Evolutionary conservation across 2,888 invertebrate genomes (phyloP), one percentile per base, ranked within the genome.

Genomic region (Galerucella pusilla): DNA sequence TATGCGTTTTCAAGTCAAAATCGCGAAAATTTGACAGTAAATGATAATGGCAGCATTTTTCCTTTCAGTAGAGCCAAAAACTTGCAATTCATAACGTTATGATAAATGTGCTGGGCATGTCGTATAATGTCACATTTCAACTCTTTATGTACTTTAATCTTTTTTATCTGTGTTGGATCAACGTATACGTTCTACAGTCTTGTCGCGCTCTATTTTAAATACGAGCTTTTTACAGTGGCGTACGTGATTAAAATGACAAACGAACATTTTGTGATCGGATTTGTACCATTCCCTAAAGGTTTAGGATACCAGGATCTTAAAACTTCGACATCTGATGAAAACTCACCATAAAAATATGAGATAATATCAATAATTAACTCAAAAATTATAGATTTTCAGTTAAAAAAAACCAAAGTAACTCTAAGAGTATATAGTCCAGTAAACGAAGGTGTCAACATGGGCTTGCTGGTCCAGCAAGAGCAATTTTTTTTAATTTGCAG

Each of bases 91-190:
- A 57, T 61, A 60, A 12, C 11, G 14, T 42, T 11, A 65, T 78
- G 76, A 78, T 76, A 76, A 76, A 78, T 64, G 69, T 69, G 52
- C 70, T 20, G 75, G 64, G 75, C 78, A 80, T 78, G 80, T 81
- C 82, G 80, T 76, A 81, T 82, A 81, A 80, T 81, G 81, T 82
- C 83, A 82, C 80, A 82, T 82, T 83, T 79, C 77, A 79, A 77
- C 77, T 78, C 78, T 81, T 82, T 80, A 81, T 79, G 68, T 74
- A 78, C 73, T 78, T 65, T 79, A 79, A 77, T 68, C 74, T 76
- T 75, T 54, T 79, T 79, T 81, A 81, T 81, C 82, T 76, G 63
- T 76, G 63, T 49, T 57, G 68, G 78, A 81, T 81, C 79, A 78
- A 78, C 79, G 14, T 14, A 49, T 11, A 75, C 69, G 64, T 71